Conservation (phyloP, 2,888 invertebrate species). For the Polyploca ridens region DNA sequence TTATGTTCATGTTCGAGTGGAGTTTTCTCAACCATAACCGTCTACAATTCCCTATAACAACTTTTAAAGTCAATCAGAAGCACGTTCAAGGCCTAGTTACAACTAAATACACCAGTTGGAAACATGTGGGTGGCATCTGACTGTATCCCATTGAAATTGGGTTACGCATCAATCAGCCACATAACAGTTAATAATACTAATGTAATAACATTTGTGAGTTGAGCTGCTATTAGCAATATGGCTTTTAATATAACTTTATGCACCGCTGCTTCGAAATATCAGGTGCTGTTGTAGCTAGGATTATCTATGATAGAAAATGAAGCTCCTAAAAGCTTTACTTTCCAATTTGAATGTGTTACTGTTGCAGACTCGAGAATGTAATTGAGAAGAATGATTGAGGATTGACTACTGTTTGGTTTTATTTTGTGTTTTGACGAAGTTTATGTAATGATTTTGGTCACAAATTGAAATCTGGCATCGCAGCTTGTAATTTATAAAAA, state of each 20-base stretch:
- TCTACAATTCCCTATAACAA: neutral
- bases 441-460: no score
- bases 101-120: conserved; percentile 20
- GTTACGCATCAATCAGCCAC: conserved; percentile 56
- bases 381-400: no score
- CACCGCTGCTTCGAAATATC: neutral
- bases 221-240: neutral
- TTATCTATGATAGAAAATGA: no score
- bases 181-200: conserved; percentile 44
- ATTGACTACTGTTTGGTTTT: no score
- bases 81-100: neutral
- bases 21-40: neutral
- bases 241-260: neutral
- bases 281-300: neutral
- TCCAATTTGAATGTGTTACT: neutral
- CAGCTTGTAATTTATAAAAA: no score
- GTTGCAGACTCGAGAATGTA: no score
- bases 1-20: neutral
- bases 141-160: conserved; percentile 41
- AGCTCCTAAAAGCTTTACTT: neutral
- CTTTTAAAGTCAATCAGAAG: neutral
- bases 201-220: conserved; percentile 18
- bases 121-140: conserved; percentile 41
- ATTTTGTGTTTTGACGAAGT: no score
- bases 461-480: no score